These are phyloP conservation scores for Mastomys natalensis DNA, from an alignment of 2,113 vertebrate genomes.

Conservation along the genomic window DNA sequence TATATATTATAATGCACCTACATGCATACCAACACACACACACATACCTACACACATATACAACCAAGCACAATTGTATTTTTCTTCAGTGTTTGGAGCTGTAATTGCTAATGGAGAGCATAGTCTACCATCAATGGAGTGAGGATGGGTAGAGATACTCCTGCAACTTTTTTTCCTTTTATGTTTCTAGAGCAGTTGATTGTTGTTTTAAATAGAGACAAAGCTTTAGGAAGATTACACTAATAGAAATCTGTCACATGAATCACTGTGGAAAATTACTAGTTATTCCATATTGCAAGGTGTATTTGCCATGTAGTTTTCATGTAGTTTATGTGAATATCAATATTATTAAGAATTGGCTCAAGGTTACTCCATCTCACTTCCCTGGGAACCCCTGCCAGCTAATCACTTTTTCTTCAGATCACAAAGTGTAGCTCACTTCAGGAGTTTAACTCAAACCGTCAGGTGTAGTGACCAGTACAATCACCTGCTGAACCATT, in stretches of 20 bases:
- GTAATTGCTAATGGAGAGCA: background rate
- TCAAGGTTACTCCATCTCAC: background rate
- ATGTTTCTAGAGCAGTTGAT: background rate
- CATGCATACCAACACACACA: too few relatives aligned
- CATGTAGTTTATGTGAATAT: background rate
- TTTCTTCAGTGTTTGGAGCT: background rate
- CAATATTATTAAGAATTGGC: background rate
- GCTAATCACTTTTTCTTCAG: background rate
- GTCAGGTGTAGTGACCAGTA: too few relatives aligned
- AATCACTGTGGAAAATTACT: background rate
- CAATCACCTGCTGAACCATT: background rate
- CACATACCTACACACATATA: background rate
- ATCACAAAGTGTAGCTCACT: background rate
- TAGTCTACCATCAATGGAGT: background rate
- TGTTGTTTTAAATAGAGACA: background rate
- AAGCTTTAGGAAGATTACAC: slow-evolving; percentile 32
- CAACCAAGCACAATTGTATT: background rate
- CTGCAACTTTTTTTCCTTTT: too few relatives aligned
- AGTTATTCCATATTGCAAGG: background rate
- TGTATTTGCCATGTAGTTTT: background rate
- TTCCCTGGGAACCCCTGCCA: background rate
- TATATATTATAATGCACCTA: background rate
- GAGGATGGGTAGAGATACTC: background rate
- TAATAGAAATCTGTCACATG: background rate
- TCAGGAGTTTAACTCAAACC: background rate